Percentiles rank a stretch among this genome's conserved stretches.
Conservation (phyloP, 2,113 vertebrate species). For the Dasyurus viverrinus region DNA sequence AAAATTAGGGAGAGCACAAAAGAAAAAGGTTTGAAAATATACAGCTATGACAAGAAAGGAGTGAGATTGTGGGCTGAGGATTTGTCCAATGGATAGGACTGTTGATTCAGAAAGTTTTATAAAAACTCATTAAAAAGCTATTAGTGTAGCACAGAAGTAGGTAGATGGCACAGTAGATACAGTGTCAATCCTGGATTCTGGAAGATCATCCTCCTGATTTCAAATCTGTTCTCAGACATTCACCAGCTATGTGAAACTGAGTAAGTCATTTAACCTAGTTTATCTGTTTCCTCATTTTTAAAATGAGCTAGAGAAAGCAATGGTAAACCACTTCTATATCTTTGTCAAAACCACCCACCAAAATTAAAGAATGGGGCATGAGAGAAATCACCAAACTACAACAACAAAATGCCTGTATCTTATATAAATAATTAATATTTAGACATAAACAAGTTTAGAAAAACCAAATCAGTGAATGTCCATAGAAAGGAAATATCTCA, state of each 20-base stretch:
- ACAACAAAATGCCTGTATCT: neutral
- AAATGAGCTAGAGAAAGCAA: neutral
- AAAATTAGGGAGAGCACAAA: neutral
- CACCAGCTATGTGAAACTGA: neutral
- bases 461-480: neutral
- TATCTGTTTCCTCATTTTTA: neutral
- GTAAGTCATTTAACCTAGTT: neutral
- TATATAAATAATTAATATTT: neutral
- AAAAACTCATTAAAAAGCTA: neutral
- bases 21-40: neutral
- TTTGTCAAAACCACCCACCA: neutral
- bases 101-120: neutral
- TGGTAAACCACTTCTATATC: neutral
- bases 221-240: neutral
- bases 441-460: neutral
- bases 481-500: neutral
- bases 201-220: neutral
- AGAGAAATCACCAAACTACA: neutral
- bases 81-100: neutral
- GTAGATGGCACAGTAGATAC: neutral
- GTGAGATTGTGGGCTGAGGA: neutral
- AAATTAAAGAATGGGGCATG: neutral
- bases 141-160: neutral
- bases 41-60: neutral
- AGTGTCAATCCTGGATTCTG: neutral